phyloP scores from a whole-genome alignment of 2,113 vertebrate genomes.

The Thunnus thynnus region DNA sequence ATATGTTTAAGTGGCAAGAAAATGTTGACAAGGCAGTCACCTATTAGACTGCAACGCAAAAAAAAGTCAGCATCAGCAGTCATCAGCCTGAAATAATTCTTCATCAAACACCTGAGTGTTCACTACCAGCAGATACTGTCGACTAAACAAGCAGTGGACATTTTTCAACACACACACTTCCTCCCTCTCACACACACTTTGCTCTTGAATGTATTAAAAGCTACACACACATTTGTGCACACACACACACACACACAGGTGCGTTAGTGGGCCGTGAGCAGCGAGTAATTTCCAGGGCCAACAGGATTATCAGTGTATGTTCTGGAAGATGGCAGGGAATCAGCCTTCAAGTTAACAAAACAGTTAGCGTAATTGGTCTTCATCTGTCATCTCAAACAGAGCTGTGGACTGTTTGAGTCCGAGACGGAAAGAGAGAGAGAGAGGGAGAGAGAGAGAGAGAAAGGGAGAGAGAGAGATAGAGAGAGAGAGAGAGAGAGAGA shows the following conservation, averaged over 20 bases:
- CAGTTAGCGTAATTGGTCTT: conserved; percentile 80
- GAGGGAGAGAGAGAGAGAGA: conserved; percentile 12
- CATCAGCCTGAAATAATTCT: conserved; percentile 58
- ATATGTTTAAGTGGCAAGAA: conserved; percentile 39
- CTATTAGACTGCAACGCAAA: conserved; percentile 38
- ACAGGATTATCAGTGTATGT: conserved; percentile 73
- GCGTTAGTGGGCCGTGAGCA: conserved; percentile 31
- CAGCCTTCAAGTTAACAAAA: conserved; percentile 76
- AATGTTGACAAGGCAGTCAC: conserved; percentile 58
- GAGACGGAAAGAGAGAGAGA: no score
- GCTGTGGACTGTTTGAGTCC: conserved; percentile 64
- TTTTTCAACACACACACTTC: conserved; percentile 12
- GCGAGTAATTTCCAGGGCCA: conserved; percentile 64
- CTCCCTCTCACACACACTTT: background rate
- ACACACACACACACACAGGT: conserved; percentile 17
- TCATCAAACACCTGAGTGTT: conserved; percentile 46
- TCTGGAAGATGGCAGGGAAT: conserved; percentile 65
- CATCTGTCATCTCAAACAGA: conserved; percentile 80
- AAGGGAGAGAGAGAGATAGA: conserved; percentile 5
- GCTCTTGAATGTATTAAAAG: background rate
- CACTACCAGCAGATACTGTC: conserved; percentile 14
- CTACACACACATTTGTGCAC: background rate
- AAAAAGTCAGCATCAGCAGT: conserved; percentile 52
- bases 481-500: conserved; percentile 25
- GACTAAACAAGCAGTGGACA: conserved; percentile 30